Evolutionary conservation across 2,797 vertebrate species (phyloP), one percentile per base, ranked within the genome.

Genomic region (Eutrigla gurnardus): DNA sequence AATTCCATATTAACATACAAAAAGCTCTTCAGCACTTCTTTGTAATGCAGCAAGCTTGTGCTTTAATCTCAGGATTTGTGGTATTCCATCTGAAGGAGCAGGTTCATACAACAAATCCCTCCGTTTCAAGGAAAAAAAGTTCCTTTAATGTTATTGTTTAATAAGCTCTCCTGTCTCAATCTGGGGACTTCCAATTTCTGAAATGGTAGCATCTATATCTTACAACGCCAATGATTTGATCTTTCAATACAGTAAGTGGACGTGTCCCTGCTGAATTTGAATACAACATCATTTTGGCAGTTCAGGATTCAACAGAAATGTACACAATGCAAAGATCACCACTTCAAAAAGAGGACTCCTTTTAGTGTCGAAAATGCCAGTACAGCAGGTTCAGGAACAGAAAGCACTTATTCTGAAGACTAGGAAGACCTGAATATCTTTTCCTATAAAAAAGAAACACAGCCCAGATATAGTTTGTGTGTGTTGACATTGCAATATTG

Each of bases 381-480:
- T 96, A 96, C 96, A 96, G 97, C 96, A 96, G 95, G 96, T 96
- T 97, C 95, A 94, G 96, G 96, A 97, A 98, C 97, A 93, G 96
- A 97, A 97, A 97, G 97, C 96, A 97, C 97, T 98, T 97, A 94
- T 96, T 97, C 96, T 96, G 96, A 96, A 97, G 96, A 97, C 96
- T 95, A 98, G 97, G 97, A 98, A 99, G 97, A 99, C 97, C 97
- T 98, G 97, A 98, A 95, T 97, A 97, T 94, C 92, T 94, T 94
- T 94, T 92, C 91, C 92, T 94, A 91, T 95, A 92, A 94, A 97
- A 96, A 96, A 96, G 93, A 96, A 91, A 91, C 90, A 94, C 93
- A 93, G 93, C 92, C 91, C 93, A 93, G 90, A 93, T 91, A 93
- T 86, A 88, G 86, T 90, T 85, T 87, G 87, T 91, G 90, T 93